A percentile compares a stretch with the other conserved stretches of the same genome.
Conservation (phyloP, 2,113 vertebrate species). For the Furnarius figulus region DNA sequence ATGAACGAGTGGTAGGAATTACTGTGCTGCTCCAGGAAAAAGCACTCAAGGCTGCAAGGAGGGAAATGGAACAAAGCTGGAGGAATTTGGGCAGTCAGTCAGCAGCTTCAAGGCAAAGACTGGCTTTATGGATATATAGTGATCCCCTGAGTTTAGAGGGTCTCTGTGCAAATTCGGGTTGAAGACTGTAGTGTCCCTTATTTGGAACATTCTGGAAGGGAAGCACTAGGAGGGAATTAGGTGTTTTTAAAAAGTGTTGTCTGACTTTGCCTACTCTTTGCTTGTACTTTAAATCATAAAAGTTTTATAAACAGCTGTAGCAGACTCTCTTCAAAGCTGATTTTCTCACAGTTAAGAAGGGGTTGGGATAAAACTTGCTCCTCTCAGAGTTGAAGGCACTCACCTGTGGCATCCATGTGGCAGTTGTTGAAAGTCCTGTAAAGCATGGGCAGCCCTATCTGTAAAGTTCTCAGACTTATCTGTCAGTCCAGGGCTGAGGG, state of each 20-base stretch:
- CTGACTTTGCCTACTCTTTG: background rate
- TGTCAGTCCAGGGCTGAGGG: background rate
- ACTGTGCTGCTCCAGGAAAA: background rate
- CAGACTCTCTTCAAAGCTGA: background rate
- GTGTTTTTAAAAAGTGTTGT: background rate
- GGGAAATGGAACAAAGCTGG: background rate
- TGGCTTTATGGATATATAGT: background rate
- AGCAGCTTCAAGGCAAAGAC: background rate
- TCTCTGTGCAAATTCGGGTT: background rate
- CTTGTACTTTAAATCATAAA: background rate
- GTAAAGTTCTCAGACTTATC: background rate
- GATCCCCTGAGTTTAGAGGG: background rate
- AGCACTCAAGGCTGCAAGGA: background rate
- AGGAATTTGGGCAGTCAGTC: background rate
- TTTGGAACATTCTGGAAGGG: background rate
- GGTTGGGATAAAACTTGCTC: background rate
- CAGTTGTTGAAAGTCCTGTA: background rate
- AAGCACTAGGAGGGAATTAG: background rate
- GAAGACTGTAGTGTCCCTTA: background rate
- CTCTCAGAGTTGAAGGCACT: background rate
- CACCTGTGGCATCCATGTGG: background rate
- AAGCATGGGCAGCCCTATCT: background rate
- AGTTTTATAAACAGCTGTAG: background rate
- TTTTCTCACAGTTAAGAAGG: background rate
- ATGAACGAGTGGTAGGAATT: background rate